phyloP scores from a whole-genome alignment of 2,888 invertebrate species.

The Conchocele bisecta region DNA sequence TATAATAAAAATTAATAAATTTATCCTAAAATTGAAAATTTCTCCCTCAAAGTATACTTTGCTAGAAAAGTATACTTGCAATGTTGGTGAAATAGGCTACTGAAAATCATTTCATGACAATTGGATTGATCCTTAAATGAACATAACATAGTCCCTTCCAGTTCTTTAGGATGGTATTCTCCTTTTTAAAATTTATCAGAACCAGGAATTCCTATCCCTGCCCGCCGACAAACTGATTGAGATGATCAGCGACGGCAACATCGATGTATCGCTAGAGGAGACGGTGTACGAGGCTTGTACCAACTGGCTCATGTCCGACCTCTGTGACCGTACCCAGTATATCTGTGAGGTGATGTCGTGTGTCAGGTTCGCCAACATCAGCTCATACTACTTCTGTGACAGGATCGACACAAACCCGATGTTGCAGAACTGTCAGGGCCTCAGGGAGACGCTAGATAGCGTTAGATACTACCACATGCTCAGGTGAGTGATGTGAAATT shows the following conservation, averaged over 20 bases:
- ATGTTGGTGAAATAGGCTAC: no score
- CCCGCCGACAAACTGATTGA: conserved; percentile 80
- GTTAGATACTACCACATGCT: conserved; percentile 80
- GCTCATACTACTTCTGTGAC: conserved; percentile 82
- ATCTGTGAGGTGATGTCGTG: conserved; percentile 75
- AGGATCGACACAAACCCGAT: conserved; percentile 73
- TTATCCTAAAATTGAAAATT: no score
- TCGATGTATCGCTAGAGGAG: conserved; percentile 77
- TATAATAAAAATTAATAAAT: no score
- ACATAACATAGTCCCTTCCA: no score
- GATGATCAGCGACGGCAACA: conserved; percentile 78
- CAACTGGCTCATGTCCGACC: conserved; percentile 74
- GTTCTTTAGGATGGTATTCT: no score
- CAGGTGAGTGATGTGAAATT: no score
- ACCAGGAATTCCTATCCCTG: conserved; percentile 77
- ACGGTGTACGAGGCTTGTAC: conserved; percentile 79
- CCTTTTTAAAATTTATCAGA: conserved; percentile 71
- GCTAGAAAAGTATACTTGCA: no score
- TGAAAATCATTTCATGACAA: no score
- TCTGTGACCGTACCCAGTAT: conserved; percentile 56
- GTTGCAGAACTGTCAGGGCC: conserved; percentile 61
- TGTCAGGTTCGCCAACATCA: conserved; percentile 80
- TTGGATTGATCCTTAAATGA: no score
- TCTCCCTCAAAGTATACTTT: no score
- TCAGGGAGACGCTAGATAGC: conserved; percentile 67